Conservation (phyloP, 2,888 invertebrate species). For the Hedychridium roseum region DNA sequence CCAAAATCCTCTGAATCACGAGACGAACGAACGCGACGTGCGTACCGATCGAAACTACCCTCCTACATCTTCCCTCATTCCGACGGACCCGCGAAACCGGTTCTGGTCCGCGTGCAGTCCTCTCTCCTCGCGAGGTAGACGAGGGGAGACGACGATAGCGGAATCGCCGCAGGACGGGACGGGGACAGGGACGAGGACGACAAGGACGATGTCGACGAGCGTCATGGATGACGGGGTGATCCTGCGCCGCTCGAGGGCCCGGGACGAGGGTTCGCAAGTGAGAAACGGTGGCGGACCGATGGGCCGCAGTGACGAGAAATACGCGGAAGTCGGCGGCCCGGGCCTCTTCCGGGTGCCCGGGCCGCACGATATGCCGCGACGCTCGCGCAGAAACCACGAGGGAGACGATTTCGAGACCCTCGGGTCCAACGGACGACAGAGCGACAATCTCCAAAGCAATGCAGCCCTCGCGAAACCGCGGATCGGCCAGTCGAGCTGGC, state of each 20-base stretch:
- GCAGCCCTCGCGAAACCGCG: constrained; percentile 39
- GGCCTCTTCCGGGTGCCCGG: constrained; percentile 47
- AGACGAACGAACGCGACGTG: no score
- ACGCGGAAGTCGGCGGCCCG: constrained; percentile 2
- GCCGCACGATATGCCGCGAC: constrained; percentile 36
- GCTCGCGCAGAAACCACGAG: constrained; percentile 37
- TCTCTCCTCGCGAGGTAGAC: constrained; percentile 29
- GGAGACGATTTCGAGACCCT: constrained; percentile 24
- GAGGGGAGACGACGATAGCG: neutral
- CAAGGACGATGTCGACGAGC: constrained; percentile 11
- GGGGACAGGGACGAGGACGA: no score
- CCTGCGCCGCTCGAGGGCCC: constrained; percentile 3
- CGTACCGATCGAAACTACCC: no score
- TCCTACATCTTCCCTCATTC: constrained; percentile 48
- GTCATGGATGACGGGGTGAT: constrained; percentile 11
- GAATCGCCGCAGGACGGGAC: no score
- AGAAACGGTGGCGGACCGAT: no score
- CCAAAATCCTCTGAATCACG: neutral
- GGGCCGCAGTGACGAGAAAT: neutral
- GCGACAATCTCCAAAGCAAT: no score
- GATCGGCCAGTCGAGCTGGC: constrained; percentile 52
- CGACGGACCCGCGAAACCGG: constrained; percentile 47
- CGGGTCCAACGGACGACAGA: no score
- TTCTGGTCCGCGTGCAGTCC: constrained; percentile 53
- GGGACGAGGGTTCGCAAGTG: constrained; percentile 22